Percentiles rank a stretch among this genome's conserved stretches.
Evolutionary conservation across 2,797 vertebrate species (phyloP).

Genomic region (Propithecus perrieri): DNA sequence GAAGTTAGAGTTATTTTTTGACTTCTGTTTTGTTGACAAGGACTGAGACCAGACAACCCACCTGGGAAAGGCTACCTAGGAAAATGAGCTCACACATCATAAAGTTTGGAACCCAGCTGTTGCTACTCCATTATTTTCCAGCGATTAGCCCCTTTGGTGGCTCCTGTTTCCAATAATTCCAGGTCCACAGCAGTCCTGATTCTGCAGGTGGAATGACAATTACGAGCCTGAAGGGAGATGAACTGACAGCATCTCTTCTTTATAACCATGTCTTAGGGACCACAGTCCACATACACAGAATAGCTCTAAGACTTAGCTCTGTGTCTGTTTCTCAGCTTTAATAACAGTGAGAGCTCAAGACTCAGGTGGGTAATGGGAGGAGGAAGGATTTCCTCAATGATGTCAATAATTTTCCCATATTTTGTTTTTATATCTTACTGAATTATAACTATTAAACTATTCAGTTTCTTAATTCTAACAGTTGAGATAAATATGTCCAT

Average conservation of each 20-base stretch:
- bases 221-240: not conserved
- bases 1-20: not conserved
- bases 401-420: not conserved
- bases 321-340: not conserved
- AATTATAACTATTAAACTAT: not conserved
- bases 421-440: not conserved
- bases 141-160: not conserved
- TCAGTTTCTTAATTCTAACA: not conserved
- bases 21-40: not conserved
- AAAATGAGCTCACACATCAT: not conserved
- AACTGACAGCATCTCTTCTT: not conserved
- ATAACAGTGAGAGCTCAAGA: too few species aligned
- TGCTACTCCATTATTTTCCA: not conserved
- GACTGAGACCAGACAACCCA: not conserved
- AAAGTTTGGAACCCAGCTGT: not conserved
- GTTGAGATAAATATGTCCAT: not conserved
- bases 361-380: not conserved
- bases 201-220: not conserved
- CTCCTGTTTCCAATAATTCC: not conserved
- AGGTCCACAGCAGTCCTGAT: not conserved
- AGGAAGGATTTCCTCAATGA: not conserved
- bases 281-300: not conserved
- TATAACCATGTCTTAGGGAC: not conserved
- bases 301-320: not conserved
- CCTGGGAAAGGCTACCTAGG: not conserved